A percentile compares a stretch with the other conserved stretches of the same genome.
These are phyloP conservation scores for Anodontia alba DNA, from an alignment of 2,888 invertebrate species.

Conservation along the genomic window DNA sequence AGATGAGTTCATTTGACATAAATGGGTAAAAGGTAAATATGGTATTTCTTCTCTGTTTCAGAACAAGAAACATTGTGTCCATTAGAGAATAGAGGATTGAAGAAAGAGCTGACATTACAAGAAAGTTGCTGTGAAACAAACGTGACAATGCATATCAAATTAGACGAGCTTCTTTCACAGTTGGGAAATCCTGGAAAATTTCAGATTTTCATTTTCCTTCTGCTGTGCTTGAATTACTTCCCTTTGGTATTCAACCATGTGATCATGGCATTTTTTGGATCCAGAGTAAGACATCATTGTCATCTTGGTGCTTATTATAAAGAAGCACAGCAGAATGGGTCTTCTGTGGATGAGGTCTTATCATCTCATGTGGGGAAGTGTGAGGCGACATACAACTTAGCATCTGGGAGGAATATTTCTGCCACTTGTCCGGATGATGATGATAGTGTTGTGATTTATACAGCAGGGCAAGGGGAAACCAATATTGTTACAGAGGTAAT, in stretches of 20 bases:
- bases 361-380: conserved; percentile 44
- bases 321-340: conserved; percentile 19
- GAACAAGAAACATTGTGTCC: no score
- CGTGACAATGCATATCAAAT: background rate
- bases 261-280: conserved; percentile 79
- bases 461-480: conserved; percentile 47
- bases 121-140: no score
- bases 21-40: no score
- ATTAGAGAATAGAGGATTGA: no score
- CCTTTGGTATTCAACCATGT: conserved; percentile 79
- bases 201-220: conserved; percentile 73
- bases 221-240: conserved; percentile 77
- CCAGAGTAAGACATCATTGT: conserved; percentile 66
- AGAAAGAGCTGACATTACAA: no score
- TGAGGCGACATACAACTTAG: conserved; percentile 40
- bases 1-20: no score
- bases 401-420: conserved; percentile 53
- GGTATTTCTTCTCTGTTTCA: no score
- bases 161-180: conserved; percentile 66
- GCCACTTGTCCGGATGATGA: conserved; percentile 57
- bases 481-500: conserved; percentile 76
- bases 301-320: conserved; percentile 38
- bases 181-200: conserved; percentile 75
- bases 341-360: background rate
- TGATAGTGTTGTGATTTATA: conserved; percentile 59